These are phyloP conservation scores for Shinisaurus crocodilurus DNA, from an alignment of 2,113 vertebrate species.

Conservation along the genomic window DNA sequence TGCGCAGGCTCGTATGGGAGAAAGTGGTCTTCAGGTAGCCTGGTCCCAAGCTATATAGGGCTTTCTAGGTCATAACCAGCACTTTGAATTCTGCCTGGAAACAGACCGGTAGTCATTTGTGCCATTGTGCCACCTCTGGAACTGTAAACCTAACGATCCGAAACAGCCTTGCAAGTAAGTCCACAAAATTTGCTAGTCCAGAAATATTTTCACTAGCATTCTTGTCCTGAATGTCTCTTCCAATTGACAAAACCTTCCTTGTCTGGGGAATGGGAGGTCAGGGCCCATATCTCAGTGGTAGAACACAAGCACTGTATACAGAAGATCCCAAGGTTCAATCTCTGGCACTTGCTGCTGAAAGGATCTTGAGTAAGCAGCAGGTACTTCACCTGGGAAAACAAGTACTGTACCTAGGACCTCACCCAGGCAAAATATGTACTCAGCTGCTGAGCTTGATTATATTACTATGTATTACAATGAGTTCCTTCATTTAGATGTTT, in stretches of 20 bases:
- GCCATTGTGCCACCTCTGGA: not conserved
- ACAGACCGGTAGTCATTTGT: not conserved
- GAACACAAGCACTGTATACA: not conserved
- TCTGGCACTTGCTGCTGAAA: not conserved
- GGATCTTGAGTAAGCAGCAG: not conserved
- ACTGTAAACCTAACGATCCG: not conserved
- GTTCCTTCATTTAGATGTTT: not conserved
- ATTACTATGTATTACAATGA: not conserved
- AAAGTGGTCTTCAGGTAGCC: too few relatives aligned
- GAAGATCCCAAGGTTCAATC: not conserved
- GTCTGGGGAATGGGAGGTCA: not conserved
- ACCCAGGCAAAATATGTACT: not conserved
- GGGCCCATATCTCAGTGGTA: not conserved
- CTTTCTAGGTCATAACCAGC: too few relatives aligned
- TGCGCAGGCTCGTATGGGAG: too few relatives aligned
- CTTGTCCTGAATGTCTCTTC: not conserved
- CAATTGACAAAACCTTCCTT: not conserved
- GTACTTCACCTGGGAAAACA: not conserved
- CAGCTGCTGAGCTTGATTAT: not conserved
- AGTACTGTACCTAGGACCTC: not conserved
- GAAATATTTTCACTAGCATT: not conserved
- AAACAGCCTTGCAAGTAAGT: not conserved
- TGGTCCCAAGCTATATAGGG: not conserved
- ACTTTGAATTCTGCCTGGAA: not conserved
- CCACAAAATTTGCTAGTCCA: not conserved